Evolutionary conservation across 1,140 invertebrate species (phyloP), one percentile per base, ranked within the genome.

Genomic region (Eciton burchellii): DNA sequence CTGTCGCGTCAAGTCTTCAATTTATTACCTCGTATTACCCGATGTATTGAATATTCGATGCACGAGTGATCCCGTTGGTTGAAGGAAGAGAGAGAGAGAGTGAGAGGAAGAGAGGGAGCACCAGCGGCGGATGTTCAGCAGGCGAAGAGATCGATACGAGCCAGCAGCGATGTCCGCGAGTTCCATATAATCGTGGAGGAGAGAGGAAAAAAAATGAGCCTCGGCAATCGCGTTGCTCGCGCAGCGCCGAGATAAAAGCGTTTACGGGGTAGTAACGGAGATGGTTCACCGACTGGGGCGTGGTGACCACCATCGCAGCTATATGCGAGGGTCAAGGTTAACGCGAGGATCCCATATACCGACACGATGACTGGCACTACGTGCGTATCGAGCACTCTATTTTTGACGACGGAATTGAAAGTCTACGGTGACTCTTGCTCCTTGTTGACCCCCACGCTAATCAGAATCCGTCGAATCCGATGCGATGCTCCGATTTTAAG

Each of bases 311-410:
- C 63, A 57, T 83, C 63, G 62, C 56, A 14, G 43, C 62, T 63
- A 56, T 71, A 56, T 29, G 47, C 57, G 72, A 88, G 76, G 88
- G 88, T 89, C 88, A 89, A 88, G 88, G 88, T 88, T 89, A 86
- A 81, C 54, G 47, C 52, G 29, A 26, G 59, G 81, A 47, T 63
- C 45, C 81, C 81, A 83, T 87, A 83, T 86, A 74, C 49, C 63
- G 49, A 66, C 68, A 45, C 29, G n/a, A 56, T 52, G 59, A 21
- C 21, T 56, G 57, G 29, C 54, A 63, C 49, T 54, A 62, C 35
- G 52, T 29, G 49, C 35, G 63, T 45, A 70, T 45, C n/a, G 19
- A 43, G 35, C 11, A 29, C 16, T 26, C 12, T 65, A 68, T 77
- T 77, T 54, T 14, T 35, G 35, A 1, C 63, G 12, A 57, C 35